Percentiles rank a stretch among this genome's conserved stretches.
Conservation (phyloP, 2,888 invertebrate genomes). For the Philopedon plagiatum region DNA sequence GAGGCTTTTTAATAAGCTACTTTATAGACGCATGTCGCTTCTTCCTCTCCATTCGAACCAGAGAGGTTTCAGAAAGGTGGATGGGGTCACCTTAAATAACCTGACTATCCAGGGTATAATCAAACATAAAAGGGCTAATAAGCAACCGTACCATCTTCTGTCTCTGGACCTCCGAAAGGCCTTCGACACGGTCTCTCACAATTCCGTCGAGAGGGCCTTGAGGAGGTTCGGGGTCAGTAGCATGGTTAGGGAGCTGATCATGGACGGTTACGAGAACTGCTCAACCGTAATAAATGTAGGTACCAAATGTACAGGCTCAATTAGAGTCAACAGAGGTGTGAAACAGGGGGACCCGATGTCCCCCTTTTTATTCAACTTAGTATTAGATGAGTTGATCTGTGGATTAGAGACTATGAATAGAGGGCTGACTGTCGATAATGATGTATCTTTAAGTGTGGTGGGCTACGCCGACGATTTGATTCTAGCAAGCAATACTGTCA, state of each 20-base stretch:
- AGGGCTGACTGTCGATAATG: background rate
- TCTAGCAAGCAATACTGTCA: background rate
- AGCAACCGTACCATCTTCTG: constrained; percentile 4
- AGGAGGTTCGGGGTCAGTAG: constrained; percentile 36
- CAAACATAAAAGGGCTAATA: background rate
- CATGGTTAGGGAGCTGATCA: background rate
- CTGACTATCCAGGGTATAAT: background rate
- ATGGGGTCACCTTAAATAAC: background rate
- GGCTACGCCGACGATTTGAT: background rate
- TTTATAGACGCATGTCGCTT: background rate
- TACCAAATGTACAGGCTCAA: constrained; percentile 12
- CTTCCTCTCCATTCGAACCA: background rate
- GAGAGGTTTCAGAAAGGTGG: background rate
- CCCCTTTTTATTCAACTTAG: constrained; percentile 55
- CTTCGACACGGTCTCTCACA: constrained; percentile 51
- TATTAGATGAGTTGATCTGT: constrained; percentile 55
- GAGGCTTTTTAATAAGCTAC: background rate
- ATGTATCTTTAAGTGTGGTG: too few relatives aligned
- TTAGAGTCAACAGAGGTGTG: constrained; percentile 59
- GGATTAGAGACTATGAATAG: background rate
- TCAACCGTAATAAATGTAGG: constrained; percentile 39
- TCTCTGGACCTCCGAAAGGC: constrained; percentile 52
- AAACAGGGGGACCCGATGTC: constrained; percentile 61
- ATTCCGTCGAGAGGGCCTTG: constrained; percentile 45
- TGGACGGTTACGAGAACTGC: background rate